phyloP scores from a whole-genome alignment of 2,113 vertebrate species.

The Plecotus auritus region DNA sequence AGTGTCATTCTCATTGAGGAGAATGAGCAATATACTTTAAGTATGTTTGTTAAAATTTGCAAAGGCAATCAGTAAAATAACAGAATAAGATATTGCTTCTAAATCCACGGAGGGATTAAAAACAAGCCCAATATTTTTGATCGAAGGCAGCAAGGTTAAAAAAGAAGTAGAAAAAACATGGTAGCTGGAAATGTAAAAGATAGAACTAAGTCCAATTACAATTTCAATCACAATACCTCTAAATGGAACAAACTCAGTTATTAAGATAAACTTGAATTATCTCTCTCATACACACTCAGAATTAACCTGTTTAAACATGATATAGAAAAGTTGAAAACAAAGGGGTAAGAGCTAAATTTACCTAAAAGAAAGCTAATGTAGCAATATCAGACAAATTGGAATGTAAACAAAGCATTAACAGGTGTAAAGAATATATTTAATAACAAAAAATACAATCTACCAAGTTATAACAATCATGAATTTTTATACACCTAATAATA shows the following conservation, averaged over 20 bases:
- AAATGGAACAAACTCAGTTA: not conserved
- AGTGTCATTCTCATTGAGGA: not conserved
- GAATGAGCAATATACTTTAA: not conserved
- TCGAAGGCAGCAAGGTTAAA: not conserved
- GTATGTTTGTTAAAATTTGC: not conserved
- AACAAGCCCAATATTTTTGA: not conserved
- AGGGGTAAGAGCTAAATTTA: not conserved
- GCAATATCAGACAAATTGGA: not conserved
- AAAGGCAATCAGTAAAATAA: not conserved
- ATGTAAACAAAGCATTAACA: not conserved
- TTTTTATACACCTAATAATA: not conserved
- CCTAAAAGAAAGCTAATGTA: not conserved
- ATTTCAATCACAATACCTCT: not conserved
- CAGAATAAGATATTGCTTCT: not conserved
- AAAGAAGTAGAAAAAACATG: not conserved
- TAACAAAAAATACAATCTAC: not conserved
- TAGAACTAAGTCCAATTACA: not conserved
- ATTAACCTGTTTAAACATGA: not conserved
- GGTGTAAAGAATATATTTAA: not conserved
- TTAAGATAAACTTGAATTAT: not conserved
- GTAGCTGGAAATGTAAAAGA: not conserved
- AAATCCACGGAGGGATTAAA: not conserved
- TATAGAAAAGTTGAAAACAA: not conserved
- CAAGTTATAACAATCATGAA: not conserved
- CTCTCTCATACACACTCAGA: not conserved